Evolutionary conservation across 2,888 invertebrate genomes (phyloP).

Genomic region (Halictus quadricinctus): DNA sequence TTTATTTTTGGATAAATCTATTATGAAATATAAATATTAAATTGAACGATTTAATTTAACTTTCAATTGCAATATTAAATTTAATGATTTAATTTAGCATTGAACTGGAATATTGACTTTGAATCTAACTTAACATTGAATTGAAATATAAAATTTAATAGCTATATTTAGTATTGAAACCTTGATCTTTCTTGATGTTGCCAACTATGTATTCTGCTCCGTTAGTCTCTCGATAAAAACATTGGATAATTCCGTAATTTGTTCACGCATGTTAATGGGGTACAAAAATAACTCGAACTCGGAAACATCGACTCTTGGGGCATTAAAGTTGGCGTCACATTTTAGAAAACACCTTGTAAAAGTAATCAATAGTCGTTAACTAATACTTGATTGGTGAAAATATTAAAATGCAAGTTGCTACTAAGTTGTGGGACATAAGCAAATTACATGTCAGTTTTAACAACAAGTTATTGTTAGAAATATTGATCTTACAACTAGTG

Average conservation of each 20-base stretch:
- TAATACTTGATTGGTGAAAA: background rate
- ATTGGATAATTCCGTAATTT: constrained; percentile 7
- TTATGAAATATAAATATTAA: background rate
- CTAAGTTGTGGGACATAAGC: background rate
- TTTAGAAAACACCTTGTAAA: background rate
- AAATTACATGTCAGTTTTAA: too few species aligned
- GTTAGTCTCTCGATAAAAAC: constrained; percentile 10
- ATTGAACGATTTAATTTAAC: background rate
- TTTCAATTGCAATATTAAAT: background rate
- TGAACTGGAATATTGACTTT: background rate
- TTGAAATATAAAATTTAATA: background rate
- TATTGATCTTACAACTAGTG: too few species aligned
- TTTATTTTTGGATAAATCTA: too few species aligned
- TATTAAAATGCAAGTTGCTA: background rate
- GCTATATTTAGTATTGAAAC: background rate
- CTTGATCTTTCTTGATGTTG: background rate
- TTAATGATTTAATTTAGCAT: background rate
- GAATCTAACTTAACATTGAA: background rate
- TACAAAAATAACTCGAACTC: background rate
- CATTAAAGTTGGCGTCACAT: background rate
- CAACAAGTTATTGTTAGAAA: too few species aligned
- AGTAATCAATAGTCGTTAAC: background rate
- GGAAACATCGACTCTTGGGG: background rate
- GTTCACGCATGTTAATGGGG: background rate
- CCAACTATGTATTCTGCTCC: background rate